These are phyloP conservation scores for Amaurobius ferox DNA, from an alignment of 2,888 invertebrate species.

Conservation along the genomic window DNA sequence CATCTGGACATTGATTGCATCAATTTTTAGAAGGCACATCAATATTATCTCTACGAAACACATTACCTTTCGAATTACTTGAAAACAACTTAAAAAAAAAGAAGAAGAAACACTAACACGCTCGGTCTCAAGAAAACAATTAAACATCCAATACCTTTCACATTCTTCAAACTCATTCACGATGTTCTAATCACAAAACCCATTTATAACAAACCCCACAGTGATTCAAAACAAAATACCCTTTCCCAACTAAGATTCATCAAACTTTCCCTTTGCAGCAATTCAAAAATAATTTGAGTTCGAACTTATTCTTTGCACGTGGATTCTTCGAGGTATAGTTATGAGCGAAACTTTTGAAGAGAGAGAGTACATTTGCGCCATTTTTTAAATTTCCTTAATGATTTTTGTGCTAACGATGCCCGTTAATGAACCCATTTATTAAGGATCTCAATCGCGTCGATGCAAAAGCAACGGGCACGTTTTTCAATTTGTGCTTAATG, in stretches of 20 bases:
- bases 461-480: constrained; percentile 24
- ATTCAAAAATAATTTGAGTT: neutral
- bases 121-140: neutral
- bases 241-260: neutral
- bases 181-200: neutral
- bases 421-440: constrained; percentile 48
- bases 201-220: neutral
- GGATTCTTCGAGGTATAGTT: neutral
- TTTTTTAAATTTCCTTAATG: constrained; percentile 9
- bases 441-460: constrained; percentile 15
- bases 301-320: neutral
- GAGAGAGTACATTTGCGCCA: neutral
- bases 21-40: no score
- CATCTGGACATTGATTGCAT: no score
- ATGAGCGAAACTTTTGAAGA: neutral
- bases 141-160: neutral
- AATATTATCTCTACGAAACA: no score
- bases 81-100: no score
- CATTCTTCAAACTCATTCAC: neutral
- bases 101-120: no score
- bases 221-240: neutral
- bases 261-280: neutral
- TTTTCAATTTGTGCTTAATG: constrained; percentile 56
- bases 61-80: no score
- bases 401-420: neutral